These are phyloP conservation scores for Alviniconcha strummeri DNA, from an alignment of 2,888 invertebrate genomes.

Conservation along the genomic window DNA sequence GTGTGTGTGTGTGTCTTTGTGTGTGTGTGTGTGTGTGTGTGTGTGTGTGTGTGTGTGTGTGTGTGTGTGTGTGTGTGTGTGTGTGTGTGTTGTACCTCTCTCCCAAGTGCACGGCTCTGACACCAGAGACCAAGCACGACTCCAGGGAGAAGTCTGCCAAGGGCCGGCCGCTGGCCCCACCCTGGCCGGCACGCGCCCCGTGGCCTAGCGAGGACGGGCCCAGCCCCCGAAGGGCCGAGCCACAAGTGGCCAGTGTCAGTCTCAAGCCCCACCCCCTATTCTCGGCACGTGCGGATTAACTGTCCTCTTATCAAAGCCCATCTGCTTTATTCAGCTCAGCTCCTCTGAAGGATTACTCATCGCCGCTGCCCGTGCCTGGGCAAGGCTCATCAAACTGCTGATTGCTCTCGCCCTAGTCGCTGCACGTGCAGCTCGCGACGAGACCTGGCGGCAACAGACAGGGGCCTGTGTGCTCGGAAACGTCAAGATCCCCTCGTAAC, in stretches of 20 bases:
- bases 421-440: conserved; percentile 17
- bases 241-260: conserved; percentile 7
- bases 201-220: background rate
- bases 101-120: too few relatives aligned
- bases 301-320: conserved; percentile 16
- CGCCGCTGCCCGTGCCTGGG: background rate
- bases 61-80: too few relatives aligned
- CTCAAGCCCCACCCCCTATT: background rate
- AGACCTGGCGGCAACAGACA: conserved; percentile 6
- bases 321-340: conserved; percentile 30
- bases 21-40: background rate
- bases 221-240: background rate
- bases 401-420: conserved; percentile 13
- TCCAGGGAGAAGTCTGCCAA: too few relatives aligned
- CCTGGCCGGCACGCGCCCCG: background rate
- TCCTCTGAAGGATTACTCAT: conserved; percentile 15
- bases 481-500: too few relatives aligned
- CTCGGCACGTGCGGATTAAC: conserved; percentile 25
- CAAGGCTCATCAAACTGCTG: conserved; percentile 20
- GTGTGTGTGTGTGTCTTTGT: conserved; percentile 14
- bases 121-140: too few relatives aligned
- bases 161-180: background rate
- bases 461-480: conserved; percentile 15
- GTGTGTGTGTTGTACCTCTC: too few relatives aligned
- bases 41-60: too few relatives aligned